phyloP scores from a whole-genome alignment of 2,888 invertebrate genomes.

The Apomyelois bistriatella region DNA sequence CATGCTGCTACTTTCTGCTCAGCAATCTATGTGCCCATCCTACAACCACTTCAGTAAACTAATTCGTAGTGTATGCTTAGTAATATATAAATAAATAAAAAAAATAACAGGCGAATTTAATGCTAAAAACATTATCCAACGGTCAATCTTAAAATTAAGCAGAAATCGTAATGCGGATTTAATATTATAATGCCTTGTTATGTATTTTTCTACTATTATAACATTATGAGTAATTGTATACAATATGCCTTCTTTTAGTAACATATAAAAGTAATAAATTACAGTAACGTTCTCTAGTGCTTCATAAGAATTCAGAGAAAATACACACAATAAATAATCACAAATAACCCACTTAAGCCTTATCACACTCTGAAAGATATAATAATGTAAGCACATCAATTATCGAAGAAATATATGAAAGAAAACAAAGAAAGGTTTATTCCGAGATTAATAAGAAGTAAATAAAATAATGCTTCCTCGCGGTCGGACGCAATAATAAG shows the following conservation, averaged over 20 bases:
- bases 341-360: conserved; percentile 18
- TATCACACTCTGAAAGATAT: conserved; percentile 21
- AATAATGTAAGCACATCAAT: conserved; percentile 25
- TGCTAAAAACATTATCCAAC: too few relatives aligned
- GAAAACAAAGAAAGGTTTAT: conserved; percentile 33
- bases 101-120: too few relatives aligned
- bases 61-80: too few relatives aligned
- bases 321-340: conserved; percentile 5
- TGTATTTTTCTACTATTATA: too few relatives aligned
- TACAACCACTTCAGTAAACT: too few relatives aligned
- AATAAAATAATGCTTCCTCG: conserved; percentile 43
- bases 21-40: too few relatives aligned
- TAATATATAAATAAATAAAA: too few relatives aligned
- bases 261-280: background rate
- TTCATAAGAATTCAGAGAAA: conserved; percentile 8
- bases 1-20: too few relatives aligned
- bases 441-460: conserved; percentile 42
- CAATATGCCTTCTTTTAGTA: background rate
- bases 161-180: too few relatives aligned
- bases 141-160: too few relatives aligned
- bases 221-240: background rate
- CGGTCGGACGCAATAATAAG: conserved; percentile 39
- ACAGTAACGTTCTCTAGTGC: background rate
- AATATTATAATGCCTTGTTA: too few relatives aligned
- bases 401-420: conserved; percentile 28